Conservation (phyloP, 35 echinoderm and acorn worm genomes). For the Amphiura filiformis region DNA sequence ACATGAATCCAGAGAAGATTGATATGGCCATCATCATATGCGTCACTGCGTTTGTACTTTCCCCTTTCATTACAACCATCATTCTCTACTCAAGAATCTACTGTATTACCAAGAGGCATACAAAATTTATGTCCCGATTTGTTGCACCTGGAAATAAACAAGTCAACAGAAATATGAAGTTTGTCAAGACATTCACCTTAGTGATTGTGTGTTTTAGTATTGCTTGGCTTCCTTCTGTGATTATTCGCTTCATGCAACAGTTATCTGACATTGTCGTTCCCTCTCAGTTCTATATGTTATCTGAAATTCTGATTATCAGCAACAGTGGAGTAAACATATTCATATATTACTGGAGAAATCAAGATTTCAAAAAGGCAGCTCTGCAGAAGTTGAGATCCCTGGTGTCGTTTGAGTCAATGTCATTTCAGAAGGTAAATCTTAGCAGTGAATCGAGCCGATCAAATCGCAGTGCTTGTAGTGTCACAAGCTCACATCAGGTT, state of each 20-base stretch:
- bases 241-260: not conserved
- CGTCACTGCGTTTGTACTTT: not conserved
- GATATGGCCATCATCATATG: not conserved
- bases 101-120: not conserved
- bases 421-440: not conserved
- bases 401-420: not conserved
- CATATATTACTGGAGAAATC: constrained; percentile 22
- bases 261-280: not conserved
- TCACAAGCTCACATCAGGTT: too few species aligned
- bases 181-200: not conserved
- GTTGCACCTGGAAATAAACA: not conserved
- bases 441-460: too few species aligned
- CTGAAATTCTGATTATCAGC: not conserved
- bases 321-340: constrained; percentile 22
- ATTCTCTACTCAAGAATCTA: not conserved
- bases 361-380: not conserved
- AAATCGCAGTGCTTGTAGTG: too few species aligned
- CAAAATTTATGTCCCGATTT: not conserved
- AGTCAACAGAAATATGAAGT: constrained; percentile 7
- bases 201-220: not conserved
- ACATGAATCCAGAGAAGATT: not conserved
- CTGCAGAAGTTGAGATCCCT: not conserved
- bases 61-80: not conserved
- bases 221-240: not conserved
- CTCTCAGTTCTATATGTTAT: not conserved